phyloP scores from a whole-genome alignment of 35 echinoderm and acorn worm species.

The Eucidaris tribuloides region DNA sequence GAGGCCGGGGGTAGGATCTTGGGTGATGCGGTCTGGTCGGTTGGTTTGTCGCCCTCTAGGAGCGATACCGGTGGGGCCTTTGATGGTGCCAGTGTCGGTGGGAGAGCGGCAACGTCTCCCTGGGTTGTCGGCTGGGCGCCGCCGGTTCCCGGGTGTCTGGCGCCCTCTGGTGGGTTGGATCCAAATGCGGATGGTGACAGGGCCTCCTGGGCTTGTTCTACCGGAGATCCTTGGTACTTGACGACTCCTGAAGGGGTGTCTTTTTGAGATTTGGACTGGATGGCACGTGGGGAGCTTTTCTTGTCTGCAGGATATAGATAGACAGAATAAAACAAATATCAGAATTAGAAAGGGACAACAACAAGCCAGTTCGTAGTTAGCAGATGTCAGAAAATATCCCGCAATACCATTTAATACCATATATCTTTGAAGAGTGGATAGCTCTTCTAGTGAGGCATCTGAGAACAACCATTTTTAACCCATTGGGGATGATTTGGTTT shows the following conservation, averaged over 20 bases:
- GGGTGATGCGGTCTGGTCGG: constrained; percentile 38
- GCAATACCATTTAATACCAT: too few relatives aligned
- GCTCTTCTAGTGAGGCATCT: too few relatives aligned
- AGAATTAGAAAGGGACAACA: too few relatives aligned
- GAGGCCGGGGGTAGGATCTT: constrained; percentile 81
- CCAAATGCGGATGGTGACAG: background rate
- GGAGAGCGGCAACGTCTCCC: background rate
- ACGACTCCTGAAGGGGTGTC: background rate
- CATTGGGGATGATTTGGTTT: too few relatives aligned
- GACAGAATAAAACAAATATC: background rate
- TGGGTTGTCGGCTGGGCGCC: background rate
- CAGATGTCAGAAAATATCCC: too few relatives aligned
- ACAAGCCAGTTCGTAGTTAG: too few relatives aligned
- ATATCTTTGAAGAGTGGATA: too few relatives aligned
- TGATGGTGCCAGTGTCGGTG: constrained; percentile 73
- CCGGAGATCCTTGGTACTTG: background rate
- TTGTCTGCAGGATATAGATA: background rate
- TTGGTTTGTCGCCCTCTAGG: constrained; percentile 9
- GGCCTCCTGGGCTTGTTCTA: constrained; percentile 11
- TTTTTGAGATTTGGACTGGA: background rate
- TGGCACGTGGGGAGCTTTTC: background rate
- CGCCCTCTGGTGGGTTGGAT: background rate
- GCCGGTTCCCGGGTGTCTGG: background rate
- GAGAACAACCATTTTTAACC: too few relatives aligned
- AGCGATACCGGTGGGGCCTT: constrained; percentile 72